phyloP scores from a whole-genome alignment of 2,797 vertebrate genomes.

The Amphiprion clarkii region DNA sequence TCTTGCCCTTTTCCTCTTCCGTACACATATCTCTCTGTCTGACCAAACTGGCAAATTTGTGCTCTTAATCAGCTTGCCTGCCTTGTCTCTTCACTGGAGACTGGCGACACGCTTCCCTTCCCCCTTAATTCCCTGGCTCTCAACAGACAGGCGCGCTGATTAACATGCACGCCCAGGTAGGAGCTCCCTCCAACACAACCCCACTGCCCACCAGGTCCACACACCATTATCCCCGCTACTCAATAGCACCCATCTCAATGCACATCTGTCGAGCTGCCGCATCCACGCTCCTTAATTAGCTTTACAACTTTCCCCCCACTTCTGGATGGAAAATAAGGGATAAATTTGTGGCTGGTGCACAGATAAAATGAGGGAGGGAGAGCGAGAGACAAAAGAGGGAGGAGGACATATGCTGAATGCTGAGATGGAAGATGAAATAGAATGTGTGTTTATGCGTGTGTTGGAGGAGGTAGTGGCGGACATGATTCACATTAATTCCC shows the following conservation, averaged over 20 bases:
- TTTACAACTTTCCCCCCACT: slow-evolving; percentile 74
- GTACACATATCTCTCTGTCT: slow-evolving; percentile 64
- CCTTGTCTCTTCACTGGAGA: slow-evolving; percentile 74
- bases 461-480: slow-evolving; percentile 10
- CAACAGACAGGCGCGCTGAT: slow-evolving; percentile 75
- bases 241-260: slow-evolving; percentile 73
- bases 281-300: slow-evolving; percentile 79
- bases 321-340: slow-evolving; percentile 70
- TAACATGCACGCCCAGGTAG: slow-evolving; percentile 84
- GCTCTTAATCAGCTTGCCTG: slow-evolving; percentile 80
- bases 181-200: slow-evolving; percentile 74
- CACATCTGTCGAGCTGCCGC: slow-evolving; percentile 77
- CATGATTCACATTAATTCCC: slow-evolving; percentile 58
- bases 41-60: slow-evolving; percentile 73
- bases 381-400: slow-evolving; percentile 34
- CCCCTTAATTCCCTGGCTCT: slow-evolving; percentile 77
- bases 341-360: slow-evolving; percentile 53
- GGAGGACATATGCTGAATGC: slow-evolving; percentile 62
- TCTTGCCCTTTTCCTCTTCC: slow-evolving; percentile 64
- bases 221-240: slow-evolving; percentile 77
- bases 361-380: slow-evolving; percentile 32
- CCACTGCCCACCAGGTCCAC: slow-evolving; percentile 71
- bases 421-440: slow-evolving; percentile 55
- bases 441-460: slow-evolving; percentile 29
- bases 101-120: slow-evolving; percentile 78